These are phyloP conservation scores for Teleopsis dalmanni DNA, from an alignment of 1,140 invertebrate species.

Conservation along the genomic window DNA sequence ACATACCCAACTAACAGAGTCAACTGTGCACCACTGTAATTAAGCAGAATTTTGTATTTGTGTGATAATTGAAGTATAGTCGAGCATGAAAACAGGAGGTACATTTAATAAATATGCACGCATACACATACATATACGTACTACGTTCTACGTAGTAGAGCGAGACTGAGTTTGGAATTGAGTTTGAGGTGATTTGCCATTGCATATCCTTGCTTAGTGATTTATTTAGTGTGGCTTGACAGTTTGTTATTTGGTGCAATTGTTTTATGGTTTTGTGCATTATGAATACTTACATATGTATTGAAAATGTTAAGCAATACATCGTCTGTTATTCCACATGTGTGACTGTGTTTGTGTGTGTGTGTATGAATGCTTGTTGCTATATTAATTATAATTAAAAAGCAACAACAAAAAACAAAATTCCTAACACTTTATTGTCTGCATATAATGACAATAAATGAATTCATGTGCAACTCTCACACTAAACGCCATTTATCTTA, in stretches of 20 bases:
- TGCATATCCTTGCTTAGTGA: no score
- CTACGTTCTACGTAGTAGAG: not conserved
- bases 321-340: not conserved
- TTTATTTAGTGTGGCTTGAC: constrained; percentile 4
- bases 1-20: no score
- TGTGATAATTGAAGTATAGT: not conserved
- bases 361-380: no score
- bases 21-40: not conserved
- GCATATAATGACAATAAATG: not conserved
- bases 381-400: not conserved
- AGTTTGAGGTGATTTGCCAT: no score
- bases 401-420: not conserved
- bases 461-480: not conserved
- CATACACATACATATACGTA: not conserved
- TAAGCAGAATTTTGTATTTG: not conserved
- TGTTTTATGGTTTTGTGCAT: constrained; percentile 1
- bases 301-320: not conserved
- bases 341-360: no score
- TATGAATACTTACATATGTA: not conserved
- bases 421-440: not conserved
- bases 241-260: constrained; percentile 1
- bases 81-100: not conserved
- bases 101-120: not conserved
- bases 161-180: not conserved
- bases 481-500: not conserved